Base-by-base conservation (phyloP, 2,888 invertebrate species). In the Tubulanus polymorphus region DNA sequence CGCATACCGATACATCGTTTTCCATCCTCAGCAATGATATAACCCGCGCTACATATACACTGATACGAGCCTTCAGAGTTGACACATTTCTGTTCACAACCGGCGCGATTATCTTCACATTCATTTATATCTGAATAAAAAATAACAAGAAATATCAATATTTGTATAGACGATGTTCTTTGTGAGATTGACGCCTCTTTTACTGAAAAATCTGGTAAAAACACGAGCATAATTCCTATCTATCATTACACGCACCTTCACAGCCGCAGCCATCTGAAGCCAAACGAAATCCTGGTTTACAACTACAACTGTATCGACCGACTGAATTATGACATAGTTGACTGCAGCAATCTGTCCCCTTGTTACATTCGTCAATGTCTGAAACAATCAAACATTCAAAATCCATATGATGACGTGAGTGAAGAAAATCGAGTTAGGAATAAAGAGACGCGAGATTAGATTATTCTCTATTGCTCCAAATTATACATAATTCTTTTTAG, bases 31-130 rank as follows among this genome's bases (percentile, higher is more conserved):
- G 62, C 63, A 10, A 81, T 72, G 32, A 71, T 68, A 61, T 72
- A 81, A 2, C 82, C 83, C 6, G 68, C 60, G 28, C 74, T 74
- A 65, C 84, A 84, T 32, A 75, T 78, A 68, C 84, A 83, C 29
- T 87, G 86, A 64, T 87, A 90, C 0, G 88, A 88, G 35, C 92
- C 92, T 53, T 88, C 87, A 1, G 88, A 84, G 62, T 78, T 77
- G 27, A 72, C 67, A 62, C 78, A 78, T 15, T 69, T 53, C 18
- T 92, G 91, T 62, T 90, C 88, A 56, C 89, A 88, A 66, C 90
- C 91, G 28, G 88, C 75, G 66, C 79, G 73, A 64, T 68, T 66
- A 55, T 70, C 83, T 27, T 83, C 79, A 71, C 92, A 92, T 75
- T 92, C 91, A 76, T 92, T 87, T 20, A 90, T 84, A 75, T 91